Evolutionary conservation across 2,888 invertebrate genomes (phyloP).

Genomic region (Macrosoma leucophasiata): DNA sequence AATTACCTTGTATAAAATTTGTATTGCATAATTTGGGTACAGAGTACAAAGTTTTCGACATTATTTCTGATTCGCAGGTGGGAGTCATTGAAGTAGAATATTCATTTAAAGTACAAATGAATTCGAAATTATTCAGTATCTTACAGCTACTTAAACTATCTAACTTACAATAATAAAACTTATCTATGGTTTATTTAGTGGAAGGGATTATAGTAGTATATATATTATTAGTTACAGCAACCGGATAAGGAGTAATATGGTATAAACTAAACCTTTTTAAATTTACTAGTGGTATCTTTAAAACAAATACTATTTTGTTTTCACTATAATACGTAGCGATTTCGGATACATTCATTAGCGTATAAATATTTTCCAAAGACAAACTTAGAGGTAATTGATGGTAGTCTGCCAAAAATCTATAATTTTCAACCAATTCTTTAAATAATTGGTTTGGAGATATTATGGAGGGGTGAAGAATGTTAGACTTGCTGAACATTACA

Average conservation of each 20-base stretch:
- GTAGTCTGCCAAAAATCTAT: constrained; percentile 14
- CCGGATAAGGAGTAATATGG: constrained; percentile 2
- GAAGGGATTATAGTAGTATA: constrained; percentile 7
- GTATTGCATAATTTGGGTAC: constrained; percentile 3
- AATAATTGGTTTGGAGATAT: constrained; percentile 24
- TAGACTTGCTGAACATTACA: constrained; percentile 21
- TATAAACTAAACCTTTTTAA: constrained; percentile 5
- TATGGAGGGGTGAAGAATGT: constrained; percentile 26
- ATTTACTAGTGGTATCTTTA: constrained; percentile 8
- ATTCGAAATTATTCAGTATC: constrained; percentile 1
- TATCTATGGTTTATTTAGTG: constrained; percentile 6
- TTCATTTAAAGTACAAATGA: constrained; percentile 5
- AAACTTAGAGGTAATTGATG: constrained; percentile 18
- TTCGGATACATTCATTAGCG: constrained; percentile 16
- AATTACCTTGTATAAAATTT: constrained; percentile 5
- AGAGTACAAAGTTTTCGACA: constrained; percentile 13
- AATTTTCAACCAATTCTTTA: constrained; percentile 22
- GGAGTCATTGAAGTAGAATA: constrained; percentile 4
- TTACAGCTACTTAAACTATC: constrained; percentile 9
- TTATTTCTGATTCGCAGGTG: constrained; percentile 21
- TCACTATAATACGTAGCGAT: constrained; percentile 18
- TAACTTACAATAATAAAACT: constrained; percentile 9
- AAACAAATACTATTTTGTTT: constrained; percentile 21
- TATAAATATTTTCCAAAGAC: constrained; percentile 16
- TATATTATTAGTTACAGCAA: constrained; percentile 6